Evolutionary conservation across 2,888 invertebrate species (phyloP).

Genomic region (Aleiodes leptofemur): DNA sequence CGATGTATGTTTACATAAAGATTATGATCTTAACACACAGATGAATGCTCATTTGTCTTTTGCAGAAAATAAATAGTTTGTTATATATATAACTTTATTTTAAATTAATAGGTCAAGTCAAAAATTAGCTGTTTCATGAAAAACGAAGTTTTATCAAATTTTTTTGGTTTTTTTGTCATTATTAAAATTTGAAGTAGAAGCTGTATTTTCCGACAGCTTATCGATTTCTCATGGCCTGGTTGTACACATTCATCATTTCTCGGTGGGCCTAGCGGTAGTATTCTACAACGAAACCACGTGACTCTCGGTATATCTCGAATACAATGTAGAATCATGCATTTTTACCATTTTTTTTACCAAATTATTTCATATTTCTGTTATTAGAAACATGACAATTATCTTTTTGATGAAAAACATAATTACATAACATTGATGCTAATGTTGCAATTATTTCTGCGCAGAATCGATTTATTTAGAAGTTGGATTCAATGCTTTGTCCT

Average conservation of each 20-base stretch:
- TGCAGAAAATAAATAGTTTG: too few species aligned
- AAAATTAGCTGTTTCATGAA: too few species aligned
- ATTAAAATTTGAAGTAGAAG: background rate
- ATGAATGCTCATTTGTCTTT: too few species aligned
- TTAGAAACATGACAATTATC: too few species aligned
- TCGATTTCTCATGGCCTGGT: slow-evolving; percentile 39
- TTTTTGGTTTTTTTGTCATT: background rate
- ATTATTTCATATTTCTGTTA: background rate
- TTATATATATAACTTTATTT: too few species aligned
- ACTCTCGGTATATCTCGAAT: background rate
- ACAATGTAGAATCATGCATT: too few species aligned
- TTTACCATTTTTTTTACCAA: background rate
- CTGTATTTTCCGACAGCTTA: slow-evolving; percentile 33
- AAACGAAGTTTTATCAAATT: background rate
- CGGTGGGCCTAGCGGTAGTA: slow-evolving; percentile 37
- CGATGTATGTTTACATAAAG: background rate
- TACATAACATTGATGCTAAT: too few species aligned
- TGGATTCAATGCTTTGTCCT: too few species aligned
- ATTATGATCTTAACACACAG: too few species aligned
- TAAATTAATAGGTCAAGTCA: too few species aligned
- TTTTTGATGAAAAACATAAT: too few species aligned
- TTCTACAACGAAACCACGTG: slow-evolving; percentile 35
- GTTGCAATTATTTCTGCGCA: slow-evolving; percentile 19
- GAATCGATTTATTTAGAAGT: slow-evolving; percentile 37
- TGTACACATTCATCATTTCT: slow-evolving; percentile 11